phyloP scores from a whole-genome alignment of 2,888 invertebrate species.

The Pteria penguin region DNA sequence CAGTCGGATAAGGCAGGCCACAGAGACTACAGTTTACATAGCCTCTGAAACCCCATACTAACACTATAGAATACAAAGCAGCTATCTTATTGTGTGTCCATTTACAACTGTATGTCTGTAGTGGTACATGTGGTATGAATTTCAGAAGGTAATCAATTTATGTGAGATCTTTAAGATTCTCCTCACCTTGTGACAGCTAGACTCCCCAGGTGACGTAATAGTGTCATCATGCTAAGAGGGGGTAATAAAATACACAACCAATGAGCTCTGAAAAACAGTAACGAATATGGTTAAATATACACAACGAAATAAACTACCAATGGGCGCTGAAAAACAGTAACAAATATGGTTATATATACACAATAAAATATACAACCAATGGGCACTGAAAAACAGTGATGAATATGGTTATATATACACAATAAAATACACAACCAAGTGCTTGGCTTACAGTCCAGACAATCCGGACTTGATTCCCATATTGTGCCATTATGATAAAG shows the following conservation, averaged over 20 bases:
- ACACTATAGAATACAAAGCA: no score
- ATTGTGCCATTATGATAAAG: no score
- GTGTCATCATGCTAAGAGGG: constrained; percentile 77
- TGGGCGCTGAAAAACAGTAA: constrained; percentile 67
- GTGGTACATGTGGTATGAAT: no score
- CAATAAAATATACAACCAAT: constrained; percentile 79
- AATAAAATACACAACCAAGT: neutral
- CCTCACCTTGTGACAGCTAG: constrained; percentile 79
- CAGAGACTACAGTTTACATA: no score
- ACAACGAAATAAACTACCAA: neutral
- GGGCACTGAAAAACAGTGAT: constrained; percentile 63
- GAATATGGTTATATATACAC: neutral
- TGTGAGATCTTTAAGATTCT: no score
- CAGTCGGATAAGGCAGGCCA: no score
- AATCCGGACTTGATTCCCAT: no score
- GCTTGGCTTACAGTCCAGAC: no score
- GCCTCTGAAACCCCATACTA: no score
- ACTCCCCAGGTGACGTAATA: constrained; percentile 79
- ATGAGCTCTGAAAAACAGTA: constrained; percentile 67
- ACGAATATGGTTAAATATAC: neutral
- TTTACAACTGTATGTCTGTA: no score
- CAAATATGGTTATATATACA: neutral
- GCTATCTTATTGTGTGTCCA: no score
- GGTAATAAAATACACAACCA: constrained; percentile 80
- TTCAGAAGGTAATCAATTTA: no score